Conservation (phyloP, 2,888 invertebrate genomes). For the Oegoconia quadripuncta region DNA sequence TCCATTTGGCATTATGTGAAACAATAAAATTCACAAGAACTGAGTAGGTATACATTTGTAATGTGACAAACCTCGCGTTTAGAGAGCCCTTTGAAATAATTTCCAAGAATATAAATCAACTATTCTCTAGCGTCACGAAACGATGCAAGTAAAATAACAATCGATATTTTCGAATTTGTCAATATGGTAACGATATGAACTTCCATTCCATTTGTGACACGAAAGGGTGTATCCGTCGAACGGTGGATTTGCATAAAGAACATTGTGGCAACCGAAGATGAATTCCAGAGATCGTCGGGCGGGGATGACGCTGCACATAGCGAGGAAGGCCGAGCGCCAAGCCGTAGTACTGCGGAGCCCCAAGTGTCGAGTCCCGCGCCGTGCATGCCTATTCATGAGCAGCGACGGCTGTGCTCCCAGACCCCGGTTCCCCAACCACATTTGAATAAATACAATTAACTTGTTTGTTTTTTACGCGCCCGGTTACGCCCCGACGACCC, state of each 20-base stretch:
- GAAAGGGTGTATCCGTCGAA: conserved; percentile 9
- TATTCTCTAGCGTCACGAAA: no score
- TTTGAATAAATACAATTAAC: conserved; percentile 79
- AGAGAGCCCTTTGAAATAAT: no score
- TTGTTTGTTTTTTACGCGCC: conserved; percentile 73
- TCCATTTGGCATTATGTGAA: no score
- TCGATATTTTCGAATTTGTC: conserved; percentile 1
- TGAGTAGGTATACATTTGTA: no score
- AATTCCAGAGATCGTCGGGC: conserved; percentile 23
- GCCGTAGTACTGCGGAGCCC: background rate
- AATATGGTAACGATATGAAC: background rate
- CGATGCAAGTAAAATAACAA: background rate
- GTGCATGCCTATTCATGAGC: conserved; percentile 72
- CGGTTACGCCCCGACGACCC: conserved; percentile 51
- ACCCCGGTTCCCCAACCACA: conserved; percentile 48
- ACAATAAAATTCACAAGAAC: no score
- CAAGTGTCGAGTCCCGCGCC: conserved; percentile 24
- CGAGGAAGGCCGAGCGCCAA: conserved; percentile 41
- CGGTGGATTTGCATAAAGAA: conserved; percentile 29
- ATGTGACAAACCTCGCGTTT: no score
- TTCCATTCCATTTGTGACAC: conserved; percentile 8
- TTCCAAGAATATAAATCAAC: no score
- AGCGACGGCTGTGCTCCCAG: conserved; percentile 55
- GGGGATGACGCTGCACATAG: conserved; percentile 62
- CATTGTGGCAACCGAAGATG: conserved; percentile 24